phyloP scores from a whole-genome alignment of 2,888 invertebrate genomes.

The Hipparchia sbordonii region DNA sequence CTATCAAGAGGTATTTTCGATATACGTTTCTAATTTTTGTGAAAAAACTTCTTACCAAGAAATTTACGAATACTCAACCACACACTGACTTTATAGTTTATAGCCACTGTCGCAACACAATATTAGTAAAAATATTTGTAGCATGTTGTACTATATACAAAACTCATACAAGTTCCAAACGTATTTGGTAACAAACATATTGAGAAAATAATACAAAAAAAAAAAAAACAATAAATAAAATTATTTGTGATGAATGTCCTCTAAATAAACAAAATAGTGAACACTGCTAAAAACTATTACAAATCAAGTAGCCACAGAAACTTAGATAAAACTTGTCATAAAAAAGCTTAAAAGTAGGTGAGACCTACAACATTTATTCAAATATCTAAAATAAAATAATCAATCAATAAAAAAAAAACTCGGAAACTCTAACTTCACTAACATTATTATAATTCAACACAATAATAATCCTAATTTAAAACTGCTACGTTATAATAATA shows the following conservation, averaged over 20 bases:
- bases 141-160: slow-evolving; percentile 72
- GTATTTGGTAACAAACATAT: slow-evolving; percentile 67
- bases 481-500: slow-evolving; percentile 69
- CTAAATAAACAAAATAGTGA: slow-evolving; percentile 25
- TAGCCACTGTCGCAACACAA: slow-evolving; percentile 29
- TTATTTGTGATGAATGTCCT: slow-evolving; percentile 45
- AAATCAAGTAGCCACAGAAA: slow-evolving; percentile 29
- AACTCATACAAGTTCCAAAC: slow-evolving; percentile 59
- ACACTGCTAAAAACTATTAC: slow-evolving; percentile 30
- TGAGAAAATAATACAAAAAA: slow-evolving; percentile 39
- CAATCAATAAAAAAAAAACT: slow-evolving; percentile 51
- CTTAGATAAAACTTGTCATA: slow-evolving; percentile 27
- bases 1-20: slow-evolving; percentile 80
- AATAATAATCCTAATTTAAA: slow-evolving; percentile 47
- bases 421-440: slow-evolving; percentile 60
- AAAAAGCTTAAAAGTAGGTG: slow-evolving; percentile 34
- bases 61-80: slow-evolving; percentile 49
- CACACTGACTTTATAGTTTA: slow-evolving; percentile 14
- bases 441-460: slow-evolving; percentile 64
- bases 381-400: slow-evolving; percentile 49
- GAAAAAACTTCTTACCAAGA: slow-evolving; percentile 58
- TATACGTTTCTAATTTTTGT: slow-evolving; percentile 58
- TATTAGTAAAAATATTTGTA: slow-evolving; percentile 50
- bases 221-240: slow-evolving; percentile 41
- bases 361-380: slow-evolving; percentile 35